Conservation (phyloP, 2,888 invertebrate genomes). For the Galeruca laticollis region DNA sequence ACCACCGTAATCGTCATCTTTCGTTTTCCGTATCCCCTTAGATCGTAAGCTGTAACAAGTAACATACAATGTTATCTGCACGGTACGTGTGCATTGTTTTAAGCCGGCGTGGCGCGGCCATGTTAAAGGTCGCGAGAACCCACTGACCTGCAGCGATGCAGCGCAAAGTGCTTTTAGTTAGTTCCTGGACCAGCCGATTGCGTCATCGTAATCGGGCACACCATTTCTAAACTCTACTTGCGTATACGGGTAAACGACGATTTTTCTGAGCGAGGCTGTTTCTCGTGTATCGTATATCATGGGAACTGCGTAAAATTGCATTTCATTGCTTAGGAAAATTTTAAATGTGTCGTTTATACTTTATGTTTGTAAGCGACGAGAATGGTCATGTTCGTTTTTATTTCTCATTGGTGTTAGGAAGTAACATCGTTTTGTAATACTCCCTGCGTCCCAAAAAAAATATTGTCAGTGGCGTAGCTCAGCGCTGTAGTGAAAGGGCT, state of each 20-base stretch:
- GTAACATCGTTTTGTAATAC: neutral
- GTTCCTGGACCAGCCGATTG: conserved; percentile 41
- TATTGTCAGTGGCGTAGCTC: too few species aligned
- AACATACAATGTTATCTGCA: conserved; percentile 54
- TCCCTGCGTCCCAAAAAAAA: neutral
- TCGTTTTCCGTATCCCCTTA: conserved; percentile 22
- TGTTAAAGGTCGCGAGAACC: conserved; percentile 65
- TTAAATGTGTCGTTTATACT: neutral
- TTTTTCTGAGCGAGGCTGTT: neutral
- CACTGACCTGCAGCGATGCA: conserved; percentile 61
- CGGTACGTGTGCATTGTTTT: conserved; percentile 58
- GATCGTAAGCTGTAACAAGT: conserved; percentile 30
- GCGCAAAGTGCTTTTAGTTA: conserved; percentile 36
- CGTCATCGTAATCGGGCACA: neutral
- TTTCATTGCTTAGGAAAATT: neutral
- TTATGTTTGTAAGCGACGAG: neutral
- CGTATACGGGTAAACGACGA: neutral
- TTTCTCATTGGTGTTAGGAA: neutral
- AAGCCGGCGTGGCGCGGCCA: conserved; percentile 50
- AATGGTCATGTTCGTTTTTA: too few species aligned
- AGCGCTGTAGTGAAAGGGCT: neutral
- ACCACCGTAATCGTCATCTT: conserved; percentile 10
- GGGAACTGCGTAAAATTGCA: neutral
- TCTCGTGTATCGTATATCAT: neutral
- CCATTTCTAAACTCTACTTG: neutral